Conservation (phyloP, 2,113 vertebrate species). For the Gasterosteus aculeatus region DNA sequence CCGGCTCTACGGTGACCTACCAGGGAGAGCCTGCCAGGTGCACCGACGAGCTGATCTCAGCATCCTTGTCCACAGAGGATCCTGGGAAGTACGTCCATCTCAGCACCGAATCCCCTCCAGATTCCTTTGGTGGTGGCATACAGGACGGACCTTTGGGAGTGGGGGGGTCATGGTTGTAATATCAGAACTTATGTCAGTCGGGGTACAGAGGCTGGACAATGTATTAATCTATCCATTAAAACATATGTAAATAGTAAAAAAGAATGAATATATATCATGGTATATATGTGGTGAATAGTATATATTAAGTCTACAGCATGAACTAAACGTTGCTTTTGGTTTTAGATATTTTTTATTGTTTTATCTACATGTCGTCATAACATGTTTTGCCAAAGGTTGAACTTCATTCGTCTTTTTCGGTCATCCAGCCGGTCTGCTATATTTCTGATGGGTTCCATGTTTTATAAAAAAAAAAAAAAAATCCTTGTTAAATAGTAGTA, state of each 20-base stretch:
- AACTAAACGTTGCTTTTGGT: slow-evolving; percentile 50
- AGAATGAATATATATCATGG: slow-evolving; percentile 4
- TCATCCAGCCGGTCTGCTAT: background rate
- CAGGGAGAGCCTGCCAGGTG: slow-evolving; percentile 22
- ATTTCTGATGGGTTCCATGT: slow-evolving; percentile 18
- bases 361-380: background rate
- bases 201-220: slow-evolving; percentile 4
- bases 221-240: slow-evolving; percentile 7
- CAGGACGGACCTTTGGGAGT: background rate
- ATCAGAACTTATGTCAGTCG: slow-evolving; percentile 17
- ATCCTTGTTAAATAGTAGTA: background rate
- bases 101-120: slow-evolving; percentile 14
- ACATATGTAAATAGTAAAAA: slow-evolving; percentile 20
- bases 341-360: background rate
- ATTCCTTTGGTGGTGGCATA: slow-evolving; percentile 9
- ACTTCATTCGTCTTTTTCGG: slow-evolving; percentile 7
- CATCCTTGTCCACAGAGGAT: slow-evolving; percentile 11
- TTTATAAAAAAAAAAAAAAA: slow-evolving; percentile 41
- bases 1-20: slow-evolving; percentile 25
- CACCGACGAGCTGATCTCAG: slow-evolving; percentile 22
- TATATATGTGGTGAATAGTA: slow-evolving; percentile 6
- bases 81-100: slow-evolving; percentile 14
- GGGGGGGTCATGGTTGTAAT: background rate
- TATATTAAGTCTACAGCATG: slow-evolving; percentile 30
- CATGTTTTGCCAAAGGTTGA: background rate